These are phyloP conservation scores for Amblyopsis rosae DNA, from an alignment of 2,113 vertebrate genomes.

Conservation along the genomic window DNA sequence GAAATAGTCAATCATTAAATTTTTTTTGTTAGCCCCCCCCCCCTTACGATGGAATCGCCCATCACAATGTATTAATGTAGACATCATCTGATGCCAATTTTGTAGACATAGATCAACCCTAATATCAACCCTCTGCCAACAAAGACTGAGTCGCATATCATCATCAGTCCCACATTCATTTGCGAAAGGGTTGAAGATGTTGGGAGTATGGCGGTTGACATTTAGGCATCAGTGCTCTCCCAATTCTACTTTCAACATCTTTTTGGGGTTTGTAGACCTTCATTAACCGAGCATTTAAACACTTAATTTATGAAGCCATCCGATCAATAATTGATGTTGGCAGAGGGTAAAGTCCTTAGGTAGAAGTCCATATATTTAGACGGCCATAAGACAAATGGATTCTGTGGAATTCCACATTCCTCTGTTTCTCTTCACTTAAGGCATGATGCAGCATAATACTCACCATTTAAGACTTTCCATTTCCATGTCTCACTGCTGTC, in stretches of 20 bases:
- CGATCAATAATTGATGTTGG: conserved; percentile 7
- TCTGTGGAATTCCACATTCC: neutral
- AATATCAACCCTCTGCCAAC: no score
- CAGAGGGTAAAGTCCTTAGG: neutral
- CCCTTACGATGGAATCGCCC: no score
- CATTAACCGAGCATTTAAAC: neutral
- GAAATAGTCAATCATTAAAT: no score
- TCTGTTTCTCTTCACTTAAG: neutral
- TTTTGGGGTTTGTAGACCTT: neutral
- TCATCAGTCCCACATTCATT: no score
- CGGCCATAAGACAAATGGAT: neutral
- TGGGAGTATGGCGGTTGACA: no score
- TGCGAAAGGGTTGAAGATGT: no score
- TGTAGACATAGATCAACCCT: no score
- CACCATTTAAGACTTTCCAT: no score
- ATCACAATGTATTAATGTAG: no score
- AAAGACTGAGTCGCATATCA: no score
- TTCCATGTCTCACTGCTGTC: neutral
- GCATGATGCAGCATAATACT: neutral
- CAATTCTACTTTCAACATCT: neutral
- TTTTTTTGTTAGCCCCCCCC: no score
- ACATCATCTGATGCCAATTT: no score
- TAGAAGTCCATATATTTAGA: neutral
- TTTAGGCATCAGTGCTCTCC: neutral
- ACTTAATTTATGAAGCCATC: conserved; percentile 18